phyloP scores from a whole-genome alignment of 1,140 invertebrate species.

The Capitella teleta region DNA sequence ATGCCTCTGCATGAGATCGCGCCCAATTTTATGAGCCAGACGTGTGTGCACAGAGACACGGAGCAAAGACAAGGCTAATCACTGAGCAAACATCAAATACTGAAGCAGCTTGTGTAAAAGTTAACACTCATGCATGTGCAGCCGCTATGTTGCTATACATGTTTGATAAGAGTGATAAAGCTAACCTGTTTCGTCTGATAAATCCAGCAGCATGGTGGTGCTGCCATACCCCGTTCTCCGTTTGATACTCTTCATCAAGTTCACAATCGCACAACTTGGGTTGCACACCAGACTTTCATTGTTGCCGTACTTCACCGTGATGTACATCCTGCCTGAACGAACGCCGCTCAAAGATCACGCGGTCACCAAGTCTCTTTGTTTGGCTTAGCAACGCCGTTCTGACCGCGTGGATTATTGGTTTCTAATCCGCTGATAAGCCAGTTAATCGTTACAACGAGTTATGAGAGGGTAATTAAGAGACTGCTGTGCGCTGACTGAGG shows the following conservation, averaged over 20 bases:
- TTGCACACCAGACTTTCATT: constrained; percentile 31
- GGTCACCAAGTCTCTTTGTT: not conserved
- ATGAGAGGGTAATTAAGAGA: too few species aligned
- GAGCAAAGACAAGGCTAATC: too few species aligned
- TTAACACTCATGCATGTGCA: not conserved
- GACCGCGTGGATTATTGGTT: not conserved
- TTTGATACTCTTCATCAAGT: constrained; percentile 32
- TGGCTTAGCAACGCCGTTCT: not conserved
- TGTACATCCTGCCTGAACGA: constrained; percentile 21
- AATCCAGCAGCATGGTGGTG: constrained; percentile 24
- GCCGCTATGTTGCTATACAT: not conserved
- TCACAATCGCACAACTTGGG: constrained; percentile 31
- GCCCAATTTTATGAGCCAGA: too few species aligned
- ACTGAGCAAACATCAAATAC: too few species aligned
- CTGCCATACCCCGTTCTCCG: constrained; percentile 25
- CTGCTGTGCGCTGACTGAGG: too few species aligned
- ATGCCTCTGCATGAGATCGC: too few species aligned
- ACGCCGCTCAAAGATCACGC: not conserved
- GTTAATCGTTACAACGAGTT: not conserved
- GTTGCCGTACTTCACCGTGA: constrained; percentile 33
- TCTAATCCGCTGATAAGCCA: not conserved
- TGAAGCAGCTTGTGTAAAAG: too few species aligned
- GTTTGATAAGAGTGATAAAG: not conserved
- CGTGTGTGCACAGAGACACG: too few species aligned
- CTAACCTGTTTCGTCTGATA: constrained; percentile 35